Evolutionary conservation across 1,140 invertebrate species (phyloP).

Genomic region (Venturia canescens): DNA sequence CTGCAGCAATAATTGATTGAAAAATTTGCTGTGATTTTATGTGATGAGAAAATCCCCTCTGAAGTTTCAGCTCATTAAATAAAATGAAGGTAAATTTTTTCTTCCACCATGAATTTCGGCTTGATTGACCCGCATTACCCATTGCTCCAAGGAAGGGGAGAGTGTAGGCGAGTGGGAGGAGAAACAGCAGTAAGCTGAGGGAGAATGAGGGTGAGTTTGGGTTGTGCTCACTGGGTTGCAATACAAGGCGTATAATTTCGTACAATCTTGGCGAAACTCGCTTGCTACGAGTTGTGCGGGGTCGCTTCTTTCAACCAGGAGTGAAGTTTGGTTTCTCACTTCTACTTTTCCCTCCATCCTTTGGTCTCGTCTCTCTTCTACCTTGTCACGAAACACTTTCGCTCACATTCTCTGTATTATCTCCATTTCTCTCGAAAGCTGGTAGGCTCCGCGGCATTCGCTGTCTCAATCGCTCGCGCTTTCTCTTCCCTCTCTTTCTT

Average conservation of each 20-base stretch:
- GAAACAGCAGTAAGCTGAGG: conserved; percentile 41
- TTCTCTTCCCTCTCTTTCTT: conserved; percentile 43
- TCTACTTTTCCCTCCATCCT: conserved; percentile 1
- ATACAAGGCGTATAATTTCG: conserved; percentile 70
- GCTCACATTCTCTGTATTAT: conserved; percentile 11
- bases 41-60: no score
- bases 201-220: conserved; percentile 31
- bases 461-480: conserved; percentile 51
- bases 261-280: conserved; percentile 65
- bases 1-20: no score
- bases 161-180: background rate
- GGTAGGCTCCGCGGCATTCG: conserved; percentile 38
- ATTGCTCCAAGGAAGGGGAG: background rate
- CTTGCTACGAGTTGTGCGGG: conserved; percentile 30
- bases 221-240: conserved; percentile 56
- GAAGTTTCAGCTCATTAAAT: no score
- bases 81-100: background rate
- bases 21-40: no score
- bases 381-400: conserved; percentile 15
- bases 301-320: conserved; percentile 16
- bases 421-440: conserved; percentile 25
- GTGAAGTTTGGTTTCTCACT: conserved; percentile 22
- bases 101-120: background rate
- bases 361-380: conserved; percentile 31
- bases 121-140: background rate